phyloP scores from a whole-genome alignment of 2,888 invertebrate genomes.

The Pristionchus entomophagus region DNA sequence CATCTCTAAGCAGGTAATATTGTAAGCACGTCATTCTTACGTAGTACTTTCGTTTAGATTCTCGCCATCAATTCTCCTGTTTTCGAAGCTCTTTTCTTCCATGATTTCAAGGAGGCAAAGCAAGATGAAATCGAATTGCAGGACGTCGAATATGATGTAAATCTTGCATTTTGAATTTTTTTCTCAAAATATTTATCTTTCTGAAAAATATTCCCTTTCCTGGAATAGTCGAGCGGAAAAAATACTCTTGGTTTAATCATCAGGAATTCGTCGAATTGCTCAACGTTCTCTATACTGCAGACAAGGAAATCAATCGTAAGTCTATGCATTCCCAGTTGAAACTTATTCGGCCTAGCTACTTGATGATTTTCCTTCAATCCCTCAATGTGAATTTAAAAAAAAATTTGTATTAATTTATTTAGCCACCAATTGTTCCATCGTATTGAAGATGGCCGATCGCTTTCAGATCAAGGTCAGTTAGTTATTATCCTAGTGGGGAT shows the following conservation, averaged over 20 bases:
- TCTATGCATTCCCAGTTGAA: too few relatives aligned
- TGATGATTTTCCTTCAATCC: too few relatives aligned
- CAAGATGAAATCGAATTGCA: neutral
- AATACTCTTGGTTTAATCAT: neutral
- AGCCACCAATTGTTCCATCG: neutral
- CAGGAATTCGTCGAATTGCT: neutral
- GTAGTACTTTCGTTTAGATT: too few relatives aligned
- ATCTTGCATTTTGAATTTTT: neutral
- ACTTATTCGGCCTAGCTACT: too few relatives aligned
- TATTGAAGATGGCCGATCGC: neutral
- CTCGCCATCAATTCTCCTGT: neutral
- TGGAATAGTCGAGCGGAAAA: neutral
- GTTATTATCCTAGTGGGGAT: too few relatives aligned
- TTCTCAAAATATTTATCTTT: neutral
- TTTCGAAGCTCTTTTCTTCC: neutral
- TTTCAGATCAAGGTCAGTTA: neutral
- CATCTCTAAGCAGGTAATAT: neutral
- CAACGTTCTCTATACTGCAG: neutral
- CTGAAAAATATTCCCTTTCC: neutral
- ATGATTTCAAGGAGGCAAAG: neutral
- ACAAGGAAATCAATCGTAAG: neutral
- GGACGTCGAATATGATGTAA: neutral
- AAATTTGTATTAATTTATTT: too few relatives aligned
- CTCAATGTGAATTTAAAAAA: too few relatives aligned
- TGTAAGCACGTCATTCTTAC: too few relatives aligned